phyloP scores from a whole-genome alignment of 1,140 invertebrate species.

The Pollicipes pollicipes region DNA sequence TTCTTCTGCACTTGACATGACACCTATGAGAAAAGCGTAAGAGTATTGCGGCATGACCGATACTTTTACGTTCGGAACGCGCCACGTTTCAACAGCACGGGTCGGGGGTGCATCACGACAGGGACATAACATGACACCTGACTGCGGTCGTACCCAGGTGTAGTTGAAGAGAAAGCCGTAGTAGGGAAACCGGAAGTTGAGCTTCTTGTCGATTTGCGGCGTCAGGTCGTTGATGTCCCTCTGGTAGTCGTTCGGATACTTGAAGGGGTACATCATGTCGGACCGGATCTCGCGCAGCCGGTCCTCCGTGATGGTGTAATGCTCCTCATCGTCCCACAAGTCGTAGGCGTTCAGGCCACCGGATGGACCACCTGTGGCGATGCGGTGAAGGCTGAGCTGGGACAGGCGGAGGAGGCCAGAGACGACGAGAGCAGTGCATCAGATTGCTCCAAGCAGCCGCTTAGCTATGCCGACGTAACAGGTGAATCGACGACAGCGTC shows the following conservation, averaged over 20 bases:
- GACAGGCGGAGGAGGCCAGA: too few relatives aligned
- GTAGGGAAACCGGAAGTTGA: slow-evolving; percentile 82
- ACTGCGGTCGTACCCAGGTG: slow-evolving; percentile 51
- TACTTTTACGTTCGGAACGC: too few relatives aligned
- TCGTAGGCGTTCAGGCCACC: not conserved
- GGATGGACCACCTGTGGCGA: not conserved
- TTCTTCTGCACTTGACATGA: too few relatives aligned
- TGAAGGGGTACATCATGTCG: slow-evolving; percentile 70
- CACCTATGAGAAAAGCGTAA: too few relatives aligned
- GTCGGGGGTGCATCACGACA: too few relatives aligned
- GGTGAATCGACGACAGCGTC: too few relatives aligned
- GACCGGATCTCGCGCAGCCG: slow-evolving; percentile 45
- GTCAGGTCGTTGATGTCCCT: slow-evolving; percentile 60
- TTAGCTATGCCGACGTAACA: too few relatives aligned
- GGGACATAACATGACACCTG: slow-evolving; percentile 22
- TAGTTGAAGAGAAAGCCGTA: slow-evolving; percentile 88
- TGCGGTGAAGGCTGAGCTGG: too few relatives aligned
- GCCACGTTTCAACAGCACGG: too few relatives aligned
- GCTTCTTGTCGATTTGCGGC: slow-evolving; percentile 67
- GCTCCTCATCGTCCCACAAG: slow-evolving; percentile 8
- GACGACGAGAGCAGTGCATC: too few relatives aligned
- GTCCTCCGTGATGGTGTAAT: slow-evolving; percentile 34
- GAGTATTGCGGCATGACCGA: too few relatives aligned
- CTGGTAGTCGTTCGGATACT: slow-evolving; percentile 65
- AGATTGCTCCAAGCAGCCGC: too few relatives aligned